These are phyloP conservation scores for Premnoplex brunnescens DNA, from an alignment of 2,797 vertebrate genomes.

Conservation along the genomic window DNA sequence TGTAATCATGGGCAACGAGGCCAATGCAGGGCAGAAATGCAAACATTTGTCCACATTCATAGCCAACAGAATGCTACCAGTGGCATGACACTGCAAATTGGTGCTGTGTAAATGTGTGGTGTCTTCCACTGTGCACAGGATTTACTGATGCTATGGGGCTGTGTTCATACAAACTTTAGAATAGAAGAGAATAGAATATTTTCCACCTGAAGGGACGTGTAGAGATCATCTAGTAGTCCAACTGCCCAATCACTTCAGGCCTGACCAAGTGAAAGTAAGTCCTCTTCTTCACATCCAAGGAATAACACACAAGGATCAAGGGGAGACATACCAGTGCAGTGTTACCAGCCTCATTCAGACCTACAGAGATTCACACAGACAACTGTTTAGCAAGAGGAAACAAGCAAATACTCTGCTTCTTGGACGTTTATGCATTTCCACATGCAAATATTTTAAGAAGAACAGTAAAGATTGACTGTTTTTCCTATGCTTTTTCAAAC, in stretches of 20 bases:
- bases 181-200: background rate
- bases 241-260: background rate
- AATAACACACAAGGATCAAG: background rate
- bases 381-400: background rate
- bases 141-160: fast-evolving
- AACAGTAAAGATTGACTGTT: background rate
- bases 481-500: background rate
- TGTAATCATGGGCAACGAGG: fast-evolving
- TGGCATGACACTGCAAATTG: too few relatives aligned
- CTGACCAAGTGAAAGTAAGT: background rate
- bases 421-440: background rate
- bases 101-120: background rate
- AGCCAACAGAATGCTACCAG: background rate
- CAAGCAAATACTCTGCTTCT: background rate
- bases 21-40: background rate
- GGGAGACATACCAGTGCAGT: fast-evolving
- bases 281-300: background rate
- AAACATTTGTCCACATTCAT: background rate
- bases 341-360: background rate
- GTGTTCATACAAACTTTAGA: background rate
- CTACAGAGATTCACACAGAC: background rate
- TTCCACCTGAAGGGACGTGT: background rate
- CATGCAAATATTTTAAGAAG: constrained; percentile 8
- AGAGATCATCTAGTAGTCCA: background rate
- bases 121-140: background rate